A percentile compares a stretch with the other conserved stretches of the same genome.
These are phyloP conservation scores for Odontophorus gujanensis DNA, from an alignment of 2,113 vertebrate genomes.

Conservation along the genomic window DNA sequence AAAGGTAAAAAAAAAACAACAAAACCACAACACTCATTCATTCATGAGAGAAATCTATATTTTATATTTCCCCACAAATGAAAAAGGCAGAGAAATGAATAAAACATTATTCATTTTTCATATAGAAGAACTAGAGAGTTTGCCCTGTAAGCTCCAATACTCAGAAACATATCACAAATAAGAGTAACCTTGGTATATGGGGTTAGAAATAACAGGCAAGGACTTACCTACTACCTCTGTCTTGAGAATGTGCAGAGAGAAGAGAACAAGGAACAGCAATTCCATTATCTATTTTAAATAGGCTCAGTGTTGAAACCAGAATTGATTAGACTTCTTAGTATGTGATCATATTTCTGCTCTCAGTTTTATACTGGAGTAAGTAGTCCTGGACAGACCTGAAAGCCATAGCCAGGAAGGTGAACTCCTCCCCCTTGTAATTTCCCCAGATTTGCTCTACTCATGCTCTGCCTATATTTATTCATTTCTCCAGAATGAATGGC, in stretches of 20 bases:
- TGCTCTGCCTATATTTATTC: constrained; percentile 43
- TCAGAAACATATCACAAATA: background rate
- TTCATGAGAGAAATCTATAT: background rate
- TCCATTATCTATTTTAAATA: constrained; percentile 57
- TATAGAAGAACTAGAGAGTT: background rate
- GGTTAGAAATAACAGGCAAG: constrained; percentile 27
- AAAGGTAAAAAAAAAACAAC: background rate
- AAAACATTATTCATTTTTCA: background rate
- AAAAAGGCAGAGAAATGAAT: background rate
- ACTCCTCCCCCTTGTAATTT: constrained; percentile 73
- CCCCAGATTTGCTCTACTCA: constrained; percentile 51
- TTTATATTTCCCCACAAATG: background rate
- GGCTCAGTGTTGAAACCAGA: constrained; percentile 39
- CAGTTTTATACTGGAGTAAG: constrained; percentile 71
- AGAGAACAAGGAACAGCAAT: constrained; percentile 35
- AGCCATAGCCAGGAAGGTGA: constrained; percentile 62
- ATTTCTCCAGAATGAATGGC: background rate
- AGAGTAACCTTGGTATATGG: background rate
- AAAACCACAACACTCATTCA: background rate
- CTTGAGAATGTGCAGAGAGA: constrained; percentile 43
- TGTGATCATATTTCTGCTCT: constrained; percentile 62
- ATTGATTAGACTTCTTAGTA: constrained; percentile 39
- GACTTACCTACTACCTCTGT: constrained; percentile 65
- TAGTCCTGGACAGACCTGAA: constrained; percentile 59
- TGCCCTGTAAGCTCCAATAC: background rate